phyloP scores from a whole-genome alignment of 2,113 vertebrate genomes.

The Lethenteron camtschaticum region DNA sequence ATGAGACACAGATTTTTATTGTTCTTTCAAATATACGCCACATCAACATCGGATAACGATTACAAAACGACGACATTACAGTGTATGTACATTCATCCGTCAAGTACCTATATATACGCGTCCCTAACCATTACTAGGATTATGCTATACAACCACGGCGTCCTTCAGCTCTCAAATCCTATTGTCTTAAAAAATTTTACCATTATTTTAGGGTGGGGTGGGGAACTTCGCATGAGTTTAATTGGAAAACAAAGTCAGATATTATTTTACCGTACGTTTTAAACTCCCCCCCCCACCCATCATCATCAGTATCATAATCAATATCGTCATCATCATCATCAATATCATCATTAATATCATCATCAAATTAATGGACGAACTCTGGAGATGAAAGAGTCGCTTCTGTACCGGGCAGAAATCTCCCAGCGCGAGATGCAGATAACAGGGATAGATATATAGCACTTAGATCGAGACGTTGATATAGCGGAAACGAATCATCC shows the following conservation, averaged over 20 bases:
- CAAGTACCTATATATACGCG: neutral
- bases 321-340: too few species aligned
- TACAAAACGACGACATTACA: conserved; percentile 2
- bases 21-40: conserved; percentile 6
- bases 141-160: neutral
- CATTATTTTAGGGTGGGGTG: neutral
- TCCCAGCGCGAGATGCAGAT: too few species aligned
- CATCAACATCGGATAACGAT: neutral
- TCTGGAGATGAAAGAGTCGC: too few species aligned
- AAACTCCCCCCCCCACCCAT: too few species aligned
- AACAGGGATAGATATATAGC: too few species aligned
- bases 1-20: conserved; percentile 2
- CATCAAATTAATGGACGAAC: too few species aligned
- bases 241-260: neutral
- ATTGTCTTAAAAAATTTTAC: neutral
- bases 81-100: conserved; percentile 5
- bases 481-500: too few species aligned
- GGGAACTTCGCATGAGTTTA: neutral
- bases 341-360: too few species aligned
- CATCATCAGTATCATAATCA: too few species aligned
- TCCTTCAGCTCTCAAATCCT: neutral
- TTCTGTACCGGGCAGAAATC: too few species aligned
- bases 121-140: neutral
- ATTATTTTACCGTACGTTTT: neutral
- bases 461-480: too few species aligned